Evolutionary conservation across 2,888 invertebrate genomes (phyloP).

Genomic region (Brachypalpus laphriformis): DNA sequence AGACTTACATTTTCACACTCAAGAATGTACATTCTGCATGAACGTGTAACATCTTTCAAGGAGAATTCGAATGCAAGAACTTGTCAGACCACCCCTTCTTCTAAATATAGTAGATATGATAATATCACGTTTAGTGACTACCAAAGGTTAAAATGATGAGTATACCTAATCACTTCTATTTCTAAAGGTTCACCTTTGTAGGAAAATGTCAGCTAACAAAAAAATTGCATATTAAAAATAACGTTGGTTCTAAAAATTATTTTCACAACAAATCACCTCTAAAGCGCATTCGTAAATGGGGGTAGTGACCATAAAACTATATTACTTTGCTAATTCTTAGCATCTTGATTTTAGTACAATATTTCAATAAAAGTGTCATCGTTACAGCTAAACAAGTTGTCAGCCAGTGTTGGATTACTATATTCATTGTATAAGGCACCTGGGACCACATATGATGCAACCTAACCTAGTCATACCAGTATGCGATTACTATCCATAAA

Average conservation of each 20-base stretch:
- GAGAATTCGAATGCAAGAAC: not conserved
- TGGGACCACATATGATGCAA: slow-evolving; percentile 57
- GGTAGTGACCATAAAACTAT: not conserved
- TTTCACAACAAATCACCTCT: not conserved
- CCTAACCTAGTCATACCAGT: slow-evolving; percentile 35
- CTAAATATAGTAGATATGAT: not conserved
- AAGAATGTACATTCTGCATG: not conserved
- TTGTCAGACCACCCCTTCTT: not conserved
- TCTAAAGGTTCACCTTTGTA: not conserved
- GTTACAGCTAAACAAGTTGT: slow-evolving; percentile 46
- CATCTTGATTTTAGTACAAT: not conserved
- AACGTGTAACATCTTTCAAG: not conserved
- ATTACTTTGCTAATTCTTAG: not conserved
- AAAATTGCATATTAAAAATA: not conserved
- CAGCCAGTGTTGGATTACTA: not conserved
- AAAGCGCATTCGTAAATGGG: not conserved
- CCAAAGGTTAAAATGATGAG: not conserved
- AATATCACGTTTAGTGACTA: not conserved
- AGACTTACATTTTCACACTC: not conserved
- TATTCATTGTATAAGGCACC: slow-evolving; percentile 22
- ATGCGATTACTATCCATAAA: slow-evolving; percentile 25
- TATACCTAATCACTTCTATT: slow-evolving; percentile 14
- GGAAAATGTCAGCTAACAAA: slow-evolving; percentile 6
- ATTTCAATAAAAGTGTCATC: slow-evolving; percentile 44
- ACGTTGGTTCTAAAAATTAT: not conserved